Percentiles rank a stretch among this genome's conserved stretches.
Conservation (phyloP, 2,113 vertebrate species). For the Alligator mississippiensis region DNA sequence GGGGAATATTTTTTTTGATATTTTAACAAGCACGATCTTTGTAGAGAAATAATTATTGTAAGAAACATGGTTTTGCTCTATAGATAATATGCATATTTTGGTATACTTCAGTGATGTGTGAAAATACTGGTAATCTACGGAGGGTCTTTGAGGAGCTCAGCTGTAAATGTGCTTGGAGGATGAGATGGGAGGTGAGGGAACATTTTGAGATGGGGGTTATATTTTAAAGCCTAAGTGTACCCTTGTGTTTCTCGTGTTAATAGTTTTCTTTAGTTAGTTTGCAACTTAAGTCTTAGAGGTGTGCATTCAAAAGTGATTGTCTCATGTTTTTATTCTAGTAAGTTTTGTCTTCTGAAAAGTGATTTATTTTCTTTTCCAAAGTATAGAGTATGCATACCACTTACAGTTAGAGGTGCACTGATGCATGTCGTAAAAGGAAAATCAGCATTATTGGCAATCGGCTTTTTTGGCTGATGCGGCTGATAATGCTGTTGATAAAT, state of each 20-base stretch:
- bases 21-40: background rate
- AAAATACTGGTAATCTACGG: background rate
- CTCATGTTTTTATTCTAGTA: background rate
- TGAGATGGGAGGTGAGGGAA: background rate
- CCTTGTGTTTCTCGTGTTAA: background rate
- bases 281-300: background rate
- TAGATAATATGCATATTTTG: background rate
- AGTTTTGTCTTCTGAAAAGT: background rate
- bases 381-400: background rate
- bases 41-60: accelerated
- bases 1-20: background rate
- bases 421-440: too few species aligned
- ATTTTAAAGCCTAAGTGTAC: background rate
- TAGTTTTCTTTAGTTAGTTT: background rate
- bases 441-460: too few species aligned
- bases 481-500: too few species aligned
- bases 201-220: accelerated
- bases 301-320: background rate
- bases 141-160: background rate
- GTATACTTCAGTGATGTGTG: accelerated
- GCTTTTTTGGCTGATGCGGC: too few species aligned
- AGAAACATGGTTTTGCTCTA: background rate
- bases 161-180: background rate
- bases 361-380: background rate
- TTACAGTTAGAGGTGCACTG: background rate